A percentile compares a stretch with the other conserved stretches of the same genome.
These are phyloP conservation scores for Camponotus floridanus DNA, from an alignment of 1,140 invertebrate species.

Conservation along the genomic window DNA sequence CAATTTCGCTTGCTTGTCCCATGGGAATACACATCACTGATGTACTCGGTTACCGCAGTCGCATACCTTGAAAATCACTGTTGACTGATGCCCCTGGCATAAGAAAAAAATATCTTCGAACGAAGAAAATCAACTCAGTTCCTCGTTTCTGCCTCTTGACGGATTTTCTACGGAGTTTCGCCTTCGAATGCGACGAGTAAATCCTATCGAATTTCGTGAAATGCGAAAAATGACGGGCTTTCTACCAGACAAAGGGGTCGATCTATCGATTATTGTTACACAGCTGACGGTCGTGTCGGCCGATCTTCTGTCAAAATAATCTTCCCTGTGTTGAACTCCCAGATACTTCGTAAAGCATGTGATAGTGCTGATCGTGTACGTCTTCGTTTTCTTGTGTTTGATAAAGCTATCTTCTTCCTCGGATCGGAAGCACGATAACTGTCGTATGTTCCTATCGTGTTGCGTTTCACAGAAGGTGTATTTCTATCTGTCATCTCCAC, in stretches of 20 bases:
- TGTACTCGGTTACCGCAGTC: conserved; percentile 31
- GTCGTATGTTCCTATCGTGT: background rate
- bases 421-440: background rate
- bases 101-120: background rate
- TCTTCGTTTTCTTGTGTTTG: conserved; percentile 21
- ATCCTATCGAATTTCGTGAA: conserved; percentile 47
- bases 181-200: conserved; percentile 8
- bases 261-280: conserved; percentile 40
- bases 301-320: background rate
- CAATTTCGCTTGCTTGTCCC: conserved; percentile 62
- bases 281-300: background rate
- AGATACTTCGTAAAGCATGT: conserved; percentile 14
- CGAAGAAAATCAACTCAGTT: conserved; percentile 13
- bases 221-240: conserved; percentile 30
- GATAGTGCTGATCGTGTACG: background rate
- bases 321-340: background rate
- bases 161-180: conserved; percentile 37
- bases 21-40: conserved; percentile 17
- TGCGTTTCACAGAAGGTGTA: background rate
- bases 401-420: background rate
- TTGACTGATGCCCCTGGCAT: conserved; percentile 48
- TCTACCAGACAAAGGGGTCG: conserved; percentile 32
- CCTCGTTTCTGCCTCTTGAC: background rate
- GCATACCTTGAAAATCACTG: conserved; percentile 46
- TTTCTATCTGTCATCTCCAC: background rate